A percentile compares a stretch with the other conserved stretches of the same genome.
These are phyloP conservation scores for Dermatemys mawii DNA, from an alignment of 2,113 vertebrate genomes.

Conservation along the genomic window DNA sequence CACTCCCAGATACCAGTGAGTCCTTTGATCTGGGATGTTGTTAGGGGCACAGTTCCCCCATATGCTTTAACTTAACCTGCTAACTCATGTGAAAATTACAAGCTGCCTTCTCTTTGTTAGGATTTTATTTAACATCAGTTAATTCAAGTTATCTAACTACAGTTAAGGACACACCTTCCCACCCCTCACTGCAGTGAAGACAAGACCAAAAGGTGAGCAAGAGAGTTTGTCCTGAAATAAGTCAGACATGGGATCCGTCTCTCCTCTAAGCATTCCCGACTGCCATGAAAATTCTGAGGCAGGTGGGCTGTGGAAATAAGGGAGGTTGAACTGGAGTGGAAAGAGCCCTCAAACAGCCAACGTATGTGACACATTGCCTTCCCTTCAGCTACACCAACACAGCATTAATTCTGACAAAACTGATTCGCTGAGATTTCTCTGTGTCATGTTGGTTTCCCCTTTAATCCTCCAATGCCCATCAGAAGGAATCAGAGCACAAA, in stretches of 20 bases:
- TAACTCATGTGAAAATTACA: not conserved
- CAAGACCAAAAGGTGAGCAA: constrained; percentile 5
- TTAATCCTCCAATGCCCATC: not conserved
- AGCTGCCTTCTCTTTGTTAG: not conserved
- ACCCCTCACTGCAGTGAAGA: not conserved
- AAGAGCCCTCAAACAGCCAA: not conserved
- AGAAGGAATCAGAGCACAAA: not conserved
- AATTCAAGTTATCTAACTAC: not conserved
- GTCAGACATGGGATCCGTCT: constrained; percentile 19
- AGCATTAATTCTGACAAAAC: accelerated
- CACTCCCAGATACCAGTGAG: not conserved
- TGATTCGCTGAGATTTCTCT: constrained; percentile 8
- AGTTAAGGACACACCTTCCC: too few relatives aligned
- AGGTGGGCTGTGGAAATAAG: not conserved
- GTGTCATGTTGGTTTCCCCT: not conserved
- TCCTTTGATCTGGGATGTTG: not conserved
- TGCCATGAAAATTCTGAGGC: not conserved
- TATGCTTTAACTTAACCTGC: constrained; percentile 1
- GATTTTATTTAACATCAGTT: constrained; percentile 19
- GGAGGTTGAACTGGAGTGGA: not conserved
- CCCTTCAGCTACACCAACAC: not conserved
- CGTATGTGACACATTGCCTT: not conserved
- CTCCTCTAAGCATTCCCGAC: not conserved
- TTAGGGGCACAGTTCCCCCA: not conserved
- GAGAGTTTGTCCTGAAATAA: constrained; percentile 29